Conservation (phyloP, 2,113 vertebrate genomes). For the Murina feae region DNA sequence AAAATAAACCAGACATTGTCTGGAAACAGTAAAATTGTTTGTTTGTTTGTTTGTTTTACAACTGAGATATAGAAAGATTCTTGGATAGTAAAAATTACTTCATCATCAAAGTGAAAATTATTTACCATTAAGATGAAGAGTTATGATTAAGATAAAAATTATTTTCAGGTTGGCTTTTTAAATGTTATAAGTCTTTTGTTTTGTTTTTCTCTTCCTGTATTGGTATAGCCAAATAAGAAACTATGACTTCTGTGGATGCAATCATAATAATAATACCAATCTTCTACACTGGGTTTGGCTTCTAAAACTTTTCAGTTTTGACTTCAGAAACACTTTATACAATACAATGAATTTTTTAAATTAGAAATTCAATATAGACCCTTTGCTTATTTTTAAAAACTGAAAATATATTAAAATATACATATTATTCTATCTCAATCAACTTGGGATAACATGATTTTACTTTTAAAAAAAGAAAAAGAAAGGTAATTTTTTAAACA, state of each 20-base stretch:
- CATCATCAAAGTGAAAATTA: neutral
- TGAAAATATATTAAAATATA: neutral
- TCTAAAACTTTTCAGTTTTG: neutral
- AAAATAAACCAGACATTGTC: conserved; percentile 15
- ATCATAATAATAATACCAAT: neutral
- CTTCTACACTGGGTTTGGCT: neutral
- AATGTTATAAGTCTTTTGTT: neutral
- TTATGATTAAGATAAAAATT: neutral
- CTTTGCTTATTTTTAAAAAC: neutral
- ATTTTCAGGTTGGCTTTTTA: neutral
- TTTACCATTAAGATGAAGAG: neutral
- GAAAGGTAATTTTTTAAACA: neutral
- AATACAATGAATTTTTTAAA: neutral
- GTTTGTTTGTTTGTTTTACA: neutral
- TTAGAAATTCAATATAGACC: neutral
- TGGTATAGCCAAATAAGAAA: neutral
- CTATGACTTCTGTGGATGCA: neutral
- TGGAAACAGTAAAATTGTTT: neutral
- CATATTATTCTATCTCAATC: neutral
- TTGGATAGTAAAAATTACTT: neutral
- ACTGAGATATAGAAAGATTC: neutral
- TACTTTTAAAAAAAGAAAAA: neutral
- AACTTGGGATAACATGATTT: neutral
- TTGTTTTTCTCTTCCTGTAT: neutral
- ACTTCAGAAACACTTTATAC: neutral